phyloP scores from a whole-genome alignment of 2,797 vertebrate genomes.

The Poliocrania exsul region DNA sequence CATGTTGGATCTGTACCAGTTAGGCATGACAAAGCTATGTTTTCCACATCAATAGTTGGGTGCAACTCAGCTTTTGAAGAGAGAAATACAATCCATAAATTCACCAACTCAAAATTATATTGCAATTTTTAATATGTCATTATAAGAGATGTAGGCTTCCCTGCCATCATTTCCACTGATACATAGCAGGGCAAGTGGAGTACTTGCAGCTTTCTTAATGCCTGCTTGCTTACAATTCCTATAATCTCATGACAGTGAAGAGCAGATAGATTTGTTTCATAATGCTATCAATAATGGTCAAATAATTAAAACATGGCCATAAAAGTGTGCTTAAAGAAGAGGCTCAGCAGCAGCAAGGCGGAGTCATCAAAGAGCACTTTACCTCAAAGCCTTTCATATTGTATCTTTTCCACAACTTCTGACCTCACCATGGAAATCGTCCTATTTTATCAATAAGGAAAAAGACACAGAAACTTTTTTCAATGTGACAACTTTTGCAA shows the following conservation, averaged over 20 bases:
- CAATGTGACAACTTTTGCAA: not conserved
- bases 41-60: not conserved
- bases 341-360: not conserved
- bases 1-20: not conserved
- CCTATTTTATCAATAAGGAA: not conserved
- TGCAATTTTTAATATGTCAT: not conserved
- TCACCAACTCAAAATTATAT: not conserved
- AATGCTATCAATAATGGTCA: not conserved
- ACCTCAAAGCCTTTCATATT: not conserved
- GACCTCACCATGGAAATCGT: not conserved
- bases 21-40: not conserved
- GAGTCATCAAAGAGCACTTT: not conserved
- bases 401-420: not conserved
- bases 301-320: not conserved
- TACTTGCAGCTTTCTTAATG: not conserved
- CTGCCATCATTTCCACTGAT: not conserved
- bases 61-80: slow-evolving; percentile 6
- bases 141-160: not conserved
- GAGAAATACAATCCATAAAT: not conserved
- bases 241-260: not conserved
- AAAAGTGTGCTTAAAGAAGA: not conserved
- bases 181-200: not conserved
- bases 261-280: not conserved
- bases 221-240: not conserved
- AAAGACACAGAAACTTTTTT: not conserved